phyloP scores from a whole-genome alignment of 2,797 vertebrate species.

The Esox masquinongy region DNA sequence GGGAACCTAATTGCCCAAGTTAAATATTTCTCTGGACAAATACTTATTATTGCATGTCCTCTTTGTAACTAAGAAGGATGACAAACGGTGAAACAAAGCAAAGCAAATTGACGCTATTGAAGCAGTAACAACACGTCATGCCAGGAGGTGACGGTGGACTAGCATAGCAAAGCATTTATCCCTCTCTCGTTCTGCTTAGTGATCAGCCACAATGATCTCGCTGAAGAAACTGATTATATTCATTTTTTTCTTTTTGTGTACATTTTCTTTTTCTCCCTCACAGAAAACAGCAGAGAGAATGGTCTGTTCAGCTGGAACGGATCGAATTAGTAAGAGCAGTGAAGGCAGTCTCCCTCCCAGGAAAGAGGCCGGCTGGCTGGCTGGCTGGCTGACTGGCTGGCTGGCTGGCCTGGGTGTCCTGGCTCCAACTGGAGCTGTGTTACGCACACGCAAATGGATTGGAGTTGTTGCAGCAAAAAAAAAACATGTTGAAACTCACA shows the following conservation, averaged over 20 bases:
- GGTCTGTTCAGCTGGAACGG: background rate
- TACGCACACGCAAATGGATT: too few species aligned
- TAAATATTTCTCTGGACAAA: too few species aligned
- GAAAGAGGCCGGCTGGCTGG: background rate
- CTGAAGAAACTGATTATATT: conserved; percentile 1
- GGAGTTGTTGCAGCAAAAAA: background rate
- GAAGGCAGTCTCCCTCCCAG: background rate
- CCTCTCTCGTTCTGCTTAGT: background rate
- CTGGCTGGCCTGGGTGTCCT: background rate
- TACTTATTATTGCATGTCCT: background rate
- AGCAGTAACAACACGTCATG: background rate
- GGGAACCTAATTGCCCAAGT: too few species aligned
- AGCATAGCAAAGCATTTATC: background rate
- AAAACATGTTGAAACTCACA: background rate
- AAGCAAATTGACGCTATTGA: background rate
- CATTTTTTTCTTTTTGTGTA: too few species aligned
- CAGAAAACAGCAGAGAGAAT: background rate
- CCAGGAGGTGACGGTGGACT: background rate
- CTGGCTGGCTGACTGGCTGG: background rate
- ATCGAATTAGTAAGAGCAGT: background rate
- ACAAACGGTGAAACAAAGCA: background rate
- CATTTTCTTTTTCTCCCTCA: too few species aligned
- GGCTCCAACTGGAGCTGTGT: background rate
- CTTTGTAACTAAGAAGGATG: background rate
- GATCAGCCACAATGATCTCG: too few species aligned